phyloP scores from a whole-genome alignment of 1,140 invertebrate species.

The Nymphalis io region DNA sequence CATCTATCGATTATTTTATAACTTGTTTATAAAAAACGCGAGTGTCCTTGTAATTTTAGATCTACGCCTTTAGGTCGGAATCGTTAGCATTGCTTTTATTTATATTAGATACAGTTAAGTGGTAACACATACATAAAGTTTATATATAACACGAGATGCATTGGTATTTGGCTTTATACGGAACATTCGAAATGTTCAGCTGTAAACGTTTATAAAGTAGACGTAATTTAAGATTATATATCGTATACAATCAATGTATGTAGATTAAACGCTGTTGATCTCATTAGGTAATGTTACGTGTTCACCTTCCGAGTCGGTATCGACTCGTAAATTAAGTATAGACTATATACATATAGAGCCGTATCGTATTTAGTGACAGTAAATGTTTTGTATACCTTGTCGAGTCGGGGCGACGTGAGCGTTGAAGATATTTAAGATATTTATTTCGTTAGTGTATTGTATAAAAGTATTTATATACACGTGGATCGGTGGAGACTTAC shows the following conservation, averaged over 20 bases:
- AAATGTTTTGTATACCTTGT: constrained; percentile 61
- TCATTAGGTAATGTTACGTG: constrained; percentile 63
- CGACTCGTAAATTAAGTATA: constrained; percentile 48
- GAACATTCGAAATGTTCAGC: constrained; percentile 73
- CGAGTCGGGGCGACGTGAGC: background rate
- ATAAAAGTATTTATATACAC: background rate
- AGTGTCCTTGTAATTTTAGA: constrained; percentile 17
- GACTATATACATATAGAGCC: constrained; percentile 42
- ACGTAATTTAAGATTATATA: constrained; percentile 51
- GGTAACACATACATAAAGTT: constrained; percentile 52
- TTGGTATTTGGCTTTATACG: constrained; percentile 79
- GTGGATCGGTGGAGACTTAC: constrained; percentile 10
- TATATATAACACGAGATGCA: constrained; percentile 78
- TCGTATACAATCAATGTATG: constrained; percentile 58
- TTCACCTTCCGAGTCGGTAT: constrained; percentile 59
- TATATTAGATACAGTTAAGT: constrained; percentile 48
- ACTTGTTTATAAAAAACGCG: background rate
- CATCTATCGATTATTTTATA: background rate
- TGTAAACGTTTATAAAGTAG: constrained; percentile 72
- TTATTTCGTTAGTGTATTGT: constrained; percentile 15
- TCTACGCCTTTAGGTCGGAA: constrained; percentile 7
- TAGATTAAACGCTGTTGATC: constrained; percentile 62
- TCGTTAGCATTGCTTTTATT: constrained; percentile 41
- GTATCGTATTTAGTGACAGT: constrained; percentile 48
- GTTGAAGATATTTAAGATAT: constrained; percentile 15